Evolutionary conservation across 2,113 vertebrate species (phyloP).

Genomic region (Elephas maximus): DNA sequence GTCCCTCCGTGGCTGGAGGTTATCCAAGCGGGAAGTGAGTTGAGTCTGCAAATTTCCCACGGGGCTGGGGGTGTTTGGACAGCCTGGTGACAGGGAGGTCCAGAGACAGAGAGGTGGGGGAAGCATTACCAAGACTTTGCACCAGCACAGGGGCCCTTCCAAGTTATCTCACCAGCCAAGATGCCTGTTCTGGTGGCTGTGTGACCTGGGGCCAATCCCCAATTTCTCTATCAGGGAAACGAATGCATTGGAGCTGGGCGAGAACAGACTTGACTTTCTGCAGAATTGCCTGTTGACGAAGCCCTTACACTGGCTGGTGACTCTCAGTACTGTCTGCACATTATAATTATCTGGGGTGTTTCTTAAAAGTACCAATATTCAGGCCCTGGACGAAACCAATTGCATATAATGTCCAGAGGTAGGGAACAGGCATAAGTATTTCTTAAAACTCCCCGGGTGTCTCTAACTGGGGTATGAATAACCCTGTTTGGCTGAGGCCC

Average conservation of each 20-base stretch:
- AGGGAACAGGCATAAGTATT: neutral
- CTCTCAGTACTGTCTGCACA: neutral
- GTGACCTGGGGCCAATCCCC: neutral
- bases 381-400: neutral
- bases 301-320: neutral
- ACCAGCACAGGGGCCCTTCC: neutral
- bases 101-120: neutral
- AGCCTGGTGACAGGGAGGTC: neutral
- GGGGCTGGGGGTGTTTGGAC: neutral
- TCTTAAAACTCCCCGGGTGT: neutral
- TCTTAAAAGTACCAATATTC: neutral
- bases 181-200: neutral
- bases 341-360: rapidly evolving
- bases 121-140: neutral
- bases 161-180: neutral
- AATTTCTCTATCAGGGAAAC: neutral
- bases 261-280: neutral
- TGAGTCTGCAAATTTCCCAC: constrained; percentile 50
- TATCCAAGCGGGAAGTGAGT: constrained; percentile 57
- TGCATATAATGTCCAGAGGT: neutral
- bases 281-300: neutral
- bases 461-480: neutral
- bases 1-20: neutral
- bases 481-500: neutral
- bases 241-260: neutral